Evolutionary conservation across 2,113 vertebrate genomes (phyloP).

Genomic region (Mustelus asterias): DNA sequence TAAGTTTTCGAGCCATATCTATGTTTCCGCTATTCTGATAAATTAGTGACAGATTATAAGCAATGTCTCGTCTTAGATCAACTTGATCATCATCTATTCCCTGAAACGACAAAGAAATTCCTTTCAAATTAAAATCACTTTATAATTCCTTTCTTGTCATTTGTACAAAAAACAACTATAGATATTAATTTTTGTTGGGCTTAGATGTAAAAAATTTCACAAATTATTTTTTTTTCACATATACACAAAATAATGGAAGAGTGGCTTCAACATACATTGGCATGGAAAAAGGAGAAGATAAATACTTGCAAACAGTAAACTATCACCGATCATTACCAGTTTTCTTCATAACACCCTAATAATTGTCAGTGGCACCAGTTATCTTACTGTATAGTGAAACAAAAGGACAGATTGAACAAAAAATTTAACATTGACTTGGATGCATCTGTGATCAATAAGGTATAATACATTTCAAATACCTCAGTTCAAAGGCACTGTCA

Average conservation of each 20-base stretch:
- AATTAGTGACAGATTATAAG: constrained; percentile 88
- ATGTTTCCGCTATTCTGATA: constrained; percentile 84
- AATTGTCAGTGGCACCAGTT: background rate
- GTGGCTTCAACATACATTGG: background rate
- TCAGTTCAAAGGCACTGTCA: background rate
- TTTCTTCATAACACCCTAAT: background rate
- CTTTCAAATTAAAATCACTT: background rate
- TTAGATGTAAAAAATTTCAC: background rate
- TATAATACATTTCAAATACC: constrained; percentile 9
- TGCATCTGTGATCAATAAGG: background rate
- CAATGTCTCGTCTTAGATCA: constrained; percentile 80
- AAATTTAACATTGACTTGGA: background rate
- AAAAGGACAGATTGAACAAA: background rate
- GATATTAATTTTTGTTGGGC: background rate
- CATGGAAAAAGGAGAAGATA: background rate
- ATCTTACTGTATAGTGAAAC: background rate
- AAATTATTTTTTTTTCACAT: background rate
- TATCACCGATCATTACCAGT: background rate
- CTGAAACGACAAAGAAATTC: constrained; percentile 49
- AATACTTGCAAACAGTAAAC: background rate
- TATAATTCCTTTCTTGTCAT: constrained; percentile 3
- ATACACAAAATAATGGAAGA: too few species aligned
- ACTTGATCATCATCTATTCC: constrained; percentile 84
- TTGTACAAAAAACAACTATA: background rate
- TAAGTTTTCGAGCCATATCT: constrained; percentile 69